phyloP scores from a whole-genome alignment of 2,113 vertebrate species.

The Otocyon megalotis region DNA sequence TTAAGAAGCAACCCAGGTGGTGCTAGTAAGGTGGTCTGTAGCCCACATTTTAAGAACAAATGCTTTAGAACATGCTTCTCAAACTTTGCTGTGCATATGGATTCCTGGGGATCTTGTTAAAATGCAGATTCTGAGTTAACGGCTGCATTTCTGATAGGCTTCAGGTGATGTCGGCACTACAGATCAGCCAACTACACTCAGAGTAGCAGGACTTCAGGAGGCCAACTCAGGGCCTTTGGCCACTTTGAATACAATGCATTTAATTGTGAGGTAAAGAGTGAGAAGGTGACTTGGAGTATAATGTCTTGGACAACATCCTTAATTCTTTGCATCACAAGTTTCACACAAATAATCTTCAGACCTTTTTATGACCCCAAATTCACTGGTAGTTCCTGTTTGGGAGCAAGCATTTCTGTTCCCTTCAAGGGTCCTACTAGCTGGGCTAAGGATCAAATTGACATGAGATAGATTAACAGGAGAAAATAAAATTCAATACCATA shows the following conservation, averaged over 20 bases:
- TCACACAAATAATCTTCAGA: not conserved
- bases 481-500: not conserved
- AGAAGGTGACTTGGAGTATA: not conserved
- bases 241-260: not conserved
- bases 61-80: not conserved
- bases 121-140: not conserved
- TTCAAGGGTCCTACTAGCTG: not conserved
- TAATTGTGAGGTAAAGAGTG: not conserved
- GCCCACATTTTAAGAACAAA: conserved; percentile 55
- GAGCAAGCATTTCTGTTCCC: not conserved
- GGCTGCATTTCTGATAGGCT: not conserved
- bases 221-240: not conserved
- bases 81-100: not conserved
- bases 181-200: not conserved
- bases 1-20: conserved; percentile 67
- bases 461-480: not conserved
- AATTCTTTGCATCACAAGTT: not conserved
- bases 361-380: not conserved
- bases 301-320: not conserved
- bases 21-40: not conserved
- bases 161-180: not conserved
- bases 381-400: not conserved
- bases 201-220: not conserved
- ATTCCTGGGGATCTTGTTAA: not conserved
- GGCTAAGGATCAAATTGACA: not conserved